Evolutionary conservation across 2,888 invertebrate genomes (phyloP).

Genomic region (Augochlorella aurata): DNA sequence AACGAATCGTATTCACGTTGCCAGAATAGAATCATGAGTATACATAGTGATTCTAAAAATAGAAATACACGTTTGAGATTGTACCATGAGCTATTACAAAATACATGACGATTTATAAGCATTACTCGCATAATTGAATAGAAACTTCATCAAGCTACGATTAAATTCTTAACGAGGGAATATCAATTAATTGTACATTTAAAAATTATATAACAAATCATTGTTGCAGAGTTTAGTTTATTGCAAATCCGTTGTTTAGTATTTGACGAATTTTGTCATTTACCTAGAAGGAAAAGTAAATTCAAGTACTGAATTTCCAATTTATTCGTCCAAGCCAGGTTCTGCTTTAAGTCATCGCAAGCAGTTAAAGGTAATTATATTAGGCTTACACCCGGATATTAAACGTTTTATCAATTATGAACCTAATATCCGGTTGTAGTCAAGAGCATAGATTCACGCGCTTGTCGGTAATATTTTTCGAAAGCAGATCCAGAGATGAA

Average conservation of each 20-base stretch:
- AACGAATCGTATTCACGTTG: neutral
- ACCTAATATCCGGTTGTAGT: conserved; percentile 24
- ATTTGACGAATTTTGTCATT: neutral
- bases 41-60: neutral
- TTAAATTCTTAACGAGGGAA: neutral
- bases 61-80: neutral
- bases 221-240: too few relatives aligned
- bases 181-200: neutral
- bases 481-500: neutral
- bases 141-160: neutral
- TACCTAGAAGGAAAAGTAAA: neutral
- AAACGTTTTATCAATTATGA: conserved; percentile 25
- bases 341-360: neutral
- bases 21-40: neutral
- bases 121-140: neutral
- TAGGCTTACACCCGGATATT: conserved; percentile 30
- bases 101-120: neutral
- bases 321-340: neutral
- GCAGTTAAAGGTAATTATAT: conserved; percentile 25
- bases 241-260: neutral
- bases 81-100: neutral
- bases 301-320: neutral
- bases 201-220: neutral
- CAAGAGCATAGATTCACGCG: conserved; percentile 2
- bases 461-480: neutral